phyloP scores from a whole-genome alignment of 2,113 vertebrate species.

The Alethe castanea region DNA sequence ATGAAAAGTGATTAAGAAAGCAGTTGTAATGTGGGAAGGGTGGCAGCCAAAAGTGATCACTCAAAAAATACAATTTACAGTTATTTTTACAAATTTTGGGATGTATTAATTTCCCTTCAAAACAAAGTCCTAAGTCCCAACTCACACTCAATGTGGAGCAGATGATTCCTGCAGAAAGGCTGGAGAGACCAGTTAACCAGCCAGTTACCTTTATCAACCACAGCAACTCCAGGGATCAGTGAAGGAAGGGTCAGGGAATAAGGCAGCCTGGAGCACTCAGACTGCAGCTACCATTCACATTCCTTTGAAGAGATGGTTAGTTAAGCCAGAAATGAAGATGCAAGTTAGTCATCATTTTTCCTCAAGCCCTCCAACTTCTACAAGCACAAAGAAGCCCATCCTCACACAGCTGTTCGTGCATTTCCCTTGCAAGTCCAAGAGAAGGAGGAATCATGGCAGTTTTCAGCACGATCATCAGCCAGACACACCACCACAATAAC shows the following conservation, averaged over 20 bases:
- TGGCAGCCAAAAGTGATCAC: not conserved
- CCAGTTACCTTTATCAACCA: not conserved
- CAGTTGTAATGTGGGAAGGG: not conserved
- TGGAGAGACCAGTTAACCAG: not conserved
- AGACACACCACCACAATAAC: not conserved
- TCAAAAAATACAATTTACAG: not conserved
- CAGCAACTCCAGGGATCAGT: not conserved
- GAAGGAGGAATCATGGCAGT: not conserved
- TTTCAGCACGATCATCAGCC: not conserved
- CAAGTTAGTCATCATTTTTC: not conserved
- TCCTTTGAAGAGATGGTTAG: not conserved
- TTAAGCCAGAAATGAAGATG: not conserved
- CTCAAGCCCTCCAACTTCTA: not conserved
- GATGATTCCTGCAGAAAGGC: not conserved
- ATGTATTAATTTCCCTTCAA: not conserved
- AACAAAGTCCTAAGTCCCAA: not conserved
- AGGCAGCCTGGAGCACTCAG: not conserved
- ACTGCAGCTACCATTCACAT: not conserved
- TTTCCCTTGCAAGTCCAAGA: not conserved
- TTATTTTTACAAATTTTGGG: not conserved
- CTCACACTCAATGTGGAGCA: not conserved
- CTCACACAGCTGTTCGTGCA: not conserved
- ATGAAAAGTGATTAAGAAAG: slow-evolving; percentile 27
- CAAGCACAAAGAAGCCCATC: not conserved
- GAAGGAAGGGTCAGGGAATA: not conserved